Base-by-base conservation (phyloP, 2,888 invertebrate genomes). In the Operophtera brumata region DNA sequence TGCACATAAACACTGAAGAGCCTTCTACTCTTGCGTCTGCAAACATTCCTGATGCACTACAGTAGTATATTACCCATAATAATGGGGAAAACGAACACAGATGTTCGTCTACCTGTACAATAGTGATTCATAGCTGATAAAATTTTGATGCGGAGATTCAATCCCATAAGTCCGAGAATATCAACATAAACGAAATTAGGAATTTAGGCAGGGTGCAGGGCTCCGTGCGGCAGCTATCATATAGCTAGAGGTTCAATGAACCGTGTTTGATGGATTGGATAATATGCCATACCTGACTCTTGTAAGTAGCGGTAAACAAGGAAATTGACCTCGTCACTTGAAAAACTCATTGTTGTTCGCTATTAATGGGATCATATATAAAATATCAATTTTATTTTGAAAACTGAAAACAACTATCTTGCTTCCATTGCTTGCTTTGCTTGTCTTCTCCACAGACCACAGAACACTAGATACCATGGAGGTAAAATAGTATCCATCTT, bases 291-390 rank as follows among this genome's bases (percentile, higher is more conserved):
- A 99, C 99, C 99, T 73, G 99, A 98, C 91, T 99, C 99, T 84
- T 99, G 98, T 61, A 99, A 92, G 87, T 99, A 99, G 77, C 99
- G 93, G 87, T 99, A 99, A 59, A 99, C 98, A 68, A 99, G 92
- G 88, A 98, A 99, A 90, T 99, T 99, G 8, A 99, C 98, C 93
- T 99, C 99, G 89, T 99, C 99, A 86, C 98, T 99, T 70, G 97
- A 97, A 89, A 99, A 98, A 93, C 98, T 99, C 99, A 99, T 99
- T 72, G 45, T 62, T 39, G 8, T 37, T 39, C 7, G 7, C 9
- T 74, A 78, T 61, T 45, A 36, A 41, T 34, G 26, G 9, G 25
- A 26, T 37, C 37, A 46, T 44, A 1, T 13, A 13, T 10, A 10
- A 6, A 37, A 11, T 12, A 20, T 26, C 14, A 2, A 14, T 4